Percentiles rank a stretch among this genome's conserved stretches.
These are phyloP conservation scores for Mycalesis mineus DNA, from an alignment of 2,888 invertebrate genomes.

Conservation along the genomic window DNA sequence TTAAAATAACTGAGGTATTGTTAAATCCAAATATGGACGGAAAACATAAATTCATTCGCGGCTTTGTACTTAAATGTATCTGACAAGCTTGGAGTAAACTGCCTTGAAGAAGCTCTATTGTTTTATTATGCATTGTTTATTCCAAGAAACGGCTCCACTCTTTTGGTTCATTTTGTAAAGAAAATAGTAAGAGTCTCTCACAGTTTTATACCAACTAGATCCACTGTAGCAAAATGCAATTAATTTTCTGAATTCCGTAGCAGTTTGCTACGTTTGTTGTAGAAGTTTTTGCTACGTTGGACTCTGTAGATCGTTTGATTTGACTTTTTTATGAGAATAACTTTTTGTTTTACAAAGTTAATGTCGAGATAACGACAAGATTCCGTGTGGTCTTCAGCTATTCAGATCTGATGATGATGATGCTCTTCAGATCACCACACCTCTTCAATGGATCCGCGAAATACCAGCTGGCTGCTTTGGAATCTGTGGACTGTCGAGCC, in stretches of 20 bases:
- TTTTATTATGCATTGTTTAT: conserved; percentile 1
- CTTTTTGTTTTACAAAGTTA: no score
- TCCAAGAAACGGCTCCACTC: not conserved
- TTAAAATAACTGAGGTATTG: not conserved
- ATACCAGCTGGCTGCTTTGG: no score
- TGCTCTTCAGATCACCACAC: no score
- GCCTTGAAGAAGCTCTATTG: not conserved
- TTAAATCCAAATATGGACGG: not conserved
- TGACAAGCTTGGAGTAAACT: not conserved
- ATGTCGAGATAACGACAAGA: no score
- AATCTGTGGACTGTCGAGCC: no score
- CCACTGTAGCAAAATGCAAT: not conserved
- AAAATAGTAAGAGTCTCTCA: not conserved
- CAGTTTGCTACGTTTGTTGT: not conserved
- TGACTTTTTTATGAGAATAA: no score
- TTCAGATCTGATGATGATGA: no score
- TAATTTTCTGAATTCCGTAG: conserved; percentile 3
- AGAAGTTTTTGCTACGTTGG: not conserved
- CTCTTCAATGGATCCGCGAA: no score
- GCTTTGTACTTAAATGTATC: not conserved
- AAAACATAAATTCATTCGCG: not conserved
- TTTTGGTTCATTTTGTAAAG: not conserved
- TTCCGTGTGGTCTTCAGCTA: no score
- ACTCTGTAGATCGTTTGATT: not conserved
- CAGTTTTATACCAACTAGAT: not conserved